Evolutionary conservation across 1,140 invertebrate genomes (phyloP), one percentile per base, ranked within the genome.

Genomic region (Tetragonula clypearis): DNA sequence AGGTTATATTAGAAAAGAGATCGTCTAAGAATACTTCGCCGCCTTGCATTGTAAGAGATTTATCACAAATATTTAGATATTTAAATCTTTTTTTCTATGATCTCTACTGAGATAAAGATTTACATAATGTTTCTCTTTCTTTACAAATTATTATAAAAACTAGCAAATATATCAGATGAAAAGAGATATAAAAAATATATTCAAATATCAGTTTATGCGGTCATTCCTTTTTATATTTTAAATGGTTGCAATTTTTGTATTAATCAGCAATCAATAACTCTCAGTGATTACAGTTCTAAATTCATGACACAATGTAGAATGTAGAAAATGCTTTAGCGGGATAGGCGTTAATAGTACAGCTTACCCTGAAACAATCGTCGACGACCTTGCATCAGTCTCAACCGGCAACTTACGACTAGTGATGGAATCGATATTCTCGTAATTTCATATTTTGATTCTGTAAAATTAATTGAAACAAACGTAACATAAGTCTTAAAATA

Each of bases 351-450:
- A 87, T 82, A 79, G 65, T 49, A 56, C 62, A 73, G 62, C 66
- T 79, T 78, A 83, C 71, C 71, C 56, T 78, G 73, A 76, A 77
- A 89, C 60, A 84, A 86, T 89, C 74, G 74, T 76, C 30, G 56
- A 41, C 60, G 79, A 69, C 88, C 87, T 87, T 88, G 88, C 78
- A 75, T 71, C 41, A 79, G 75, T 87, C 85, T 82, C 81, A 74
- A 66, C 68, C 49, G 56, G 65, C 71, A 72, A 62, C 66, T 74
- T 74, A 41, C 12, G 9, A 1, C 14, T 84, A 82, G 80, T 49
- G 26, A 82, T 82, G 80, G 80, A 11, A 35, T 15, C 30, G 21
- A 82, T 2, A 73, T 30, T 12, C 35, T 53, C 56, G 12, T 55
- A 21, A 55, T 65, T 17, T 49, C 19, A 62, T 55, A 30, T 55